Percentiles rank a stretch among this genome's conserved stretches.
Evolutionary conservation across 92 coral and sea anemone species (phyloP).

Genomic region (Paragorgia papillata): DNA sequence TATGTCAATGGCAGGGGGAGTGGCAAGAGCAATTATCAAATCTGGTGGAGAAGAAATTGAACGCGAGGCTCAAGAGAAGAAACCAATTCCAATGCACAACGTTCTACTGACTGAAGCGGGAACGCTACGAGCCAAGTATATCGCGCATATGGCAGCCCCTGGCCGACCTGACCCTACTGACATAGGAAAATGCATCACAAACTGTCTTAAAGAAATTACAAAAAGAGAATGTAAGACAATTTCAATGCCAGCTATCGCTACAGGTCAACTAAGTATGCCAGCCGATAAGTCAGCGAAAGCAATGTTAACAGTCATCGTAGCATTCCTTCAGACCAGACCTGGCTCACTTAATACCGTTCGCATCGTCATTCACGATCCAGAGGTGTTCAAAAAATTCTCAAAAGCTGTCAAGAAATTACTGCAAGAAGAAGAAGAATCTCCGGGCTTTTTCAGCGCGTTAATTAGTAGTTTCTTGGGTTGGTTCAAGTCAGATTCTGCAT

Average conservation of each 20-base stretch:
- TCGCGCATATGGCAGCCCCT: slow-evolving; percentile 65
- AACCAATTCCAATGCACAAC: slow-evolving; percentile 15
- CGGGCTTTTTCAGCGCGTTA: slow-evolving; percentile 27
- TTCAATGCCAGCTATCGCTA: slow-evolving; percentile 78
- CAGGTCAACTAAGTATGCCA: slow-evolving; percentile 48
- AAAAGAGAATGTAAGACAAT: slow-evolving; percentile 46
- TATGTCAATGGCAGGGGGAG: slow-evolving; percentile 53
- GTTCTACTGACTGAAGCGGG: slow-evolving; percentile 67
- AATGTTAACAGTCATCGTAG: slow-evolving; percentile 57
- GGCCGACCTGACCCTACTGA: slow-evolving; percentile 27
- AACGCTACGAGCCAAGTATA: slow-evolving; percentile 15
- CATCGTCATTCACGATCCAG: slow-evolving; percentile 55
- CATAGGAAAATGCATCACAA: slow-evolving; percentile 33
- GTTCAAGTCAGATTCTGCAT: not conserved
- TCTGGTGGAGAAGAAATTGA: slow-evolving; percentile 70
- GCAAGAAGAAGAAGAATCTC: slow-evolving; percentile 27
- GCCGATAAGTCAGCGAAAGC: slow-evolving; percentile 62
- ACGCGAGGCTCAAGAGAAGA: slow-evolving; percentile 44
- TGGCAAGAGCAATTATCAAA: slow-evolving; percentile 61
- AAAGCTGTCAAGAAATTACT: slow-evolving; percentile 18
- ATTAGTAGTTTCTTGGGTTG: not conserved
- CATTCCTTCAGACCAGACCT: slow-evolving; percentile 58
- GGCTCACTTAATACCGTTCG: slow-evolving; percentile 51
- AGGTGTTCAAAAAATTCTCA: slow-evolving; percentile 32
- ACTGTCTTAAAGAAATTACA: slow-evolving; percentile 57